Conservation (phyloP, 2,888 invertebrate species). For the Odontothrips loti region DNA sequence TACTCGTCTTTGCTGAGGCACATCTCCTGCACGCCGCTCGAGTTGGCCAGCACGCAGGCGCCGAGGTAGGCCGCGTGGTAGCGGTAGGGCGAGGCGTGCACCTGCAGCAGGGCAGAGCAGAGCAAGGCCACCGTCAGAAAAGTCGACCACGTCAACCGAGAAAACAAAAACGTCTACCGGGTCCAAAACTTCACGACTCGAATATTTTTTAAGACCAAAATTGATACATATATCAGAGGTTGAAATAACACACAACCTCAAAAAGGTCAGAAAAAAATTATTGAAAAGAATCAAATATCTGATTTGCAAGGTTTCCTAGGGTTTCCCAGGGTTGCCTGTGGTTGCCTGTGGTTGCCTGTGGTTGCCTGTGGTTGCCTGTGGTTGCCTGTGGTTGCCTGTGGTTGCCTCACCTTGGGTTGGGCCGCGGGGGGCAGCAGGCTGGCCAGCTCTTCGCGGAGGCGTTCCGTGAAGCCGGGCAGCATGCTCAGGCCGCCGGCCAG, state of each 20-base stretch:
- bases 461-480: slow-evolving; percentile 4
- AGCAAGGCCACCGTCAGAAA: neutral
- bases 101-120: neutral
- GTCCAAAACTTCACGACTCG: too few relatives aligned
- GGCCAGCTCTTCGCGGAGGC: slow-evolving; percentile 10
- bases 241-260: too few relatives aligned
- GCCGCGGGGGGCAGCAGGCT: neutral
- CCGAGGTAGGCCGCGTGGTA: slow-evolving; percentile 15
- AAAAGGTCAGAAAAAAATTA: neutral
- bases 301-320: too few relatives aligned
- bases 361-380: too few relatives aligned
- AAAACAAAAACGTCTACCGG: neutral
- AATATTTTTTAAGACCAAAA: too few relatives aligned
- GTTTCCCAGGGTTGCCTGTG: too few relatives aligned
- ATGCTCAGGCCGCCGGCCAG: slow-evolving; percentile 13
- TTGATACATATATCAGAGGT: too few relatives aligned
- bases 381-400: too few relatives aligned
- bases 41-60: slow-evolving; percentile 14
- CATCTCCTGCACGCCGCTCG: slow-evolving; percentile 21
- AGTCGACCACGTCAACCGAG: neutral
- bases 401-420: slow-evolving; percentile 12
- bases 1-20: slow-evolving; percentile 1
- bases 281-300: too few relatives aligned
- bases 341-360: too few relatives aligned
- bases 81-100: slow-evolving; percentile 8